phyloP scores from a whole-genome alignment of 2,113 vertebrate species.

The Paraplagusia blochii region DNA sequence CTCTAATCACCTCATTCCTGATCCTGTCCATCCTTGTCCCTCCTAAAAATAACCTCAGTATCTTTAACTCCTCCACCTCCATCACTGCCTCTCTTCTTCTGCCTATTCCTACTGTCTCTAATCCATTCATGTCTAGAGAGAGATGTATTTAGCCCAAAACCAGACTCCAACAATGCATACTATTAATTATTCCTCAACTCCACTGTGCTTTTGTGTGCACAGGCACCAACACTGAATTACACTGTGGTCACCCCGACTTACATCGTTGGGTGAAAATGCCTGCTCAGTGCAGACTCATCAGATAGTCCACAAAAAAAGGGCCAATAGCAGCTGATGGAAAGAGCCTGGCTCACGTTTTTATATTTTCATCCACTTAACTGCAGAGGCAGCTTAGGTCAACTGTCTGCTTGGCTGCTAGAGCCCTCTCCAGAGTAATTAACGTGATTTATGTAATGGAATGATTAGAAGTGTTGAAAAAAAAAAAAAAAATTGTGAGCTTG shows the following conservation, averaged over 20 bases:
- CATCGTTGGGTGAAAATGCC: slow-evolving; percentile 21
- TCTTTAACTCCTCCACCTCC: too few relatives aligned
- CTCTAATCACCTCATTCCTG: too few relatives aligned
- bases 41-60: too few relatives aligned
- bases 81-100: too few relatives aligned
- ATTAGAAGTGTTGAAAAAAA: background rate
- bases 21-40: too few relatives aligned
- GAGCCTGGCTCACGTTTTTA: slow-evolving; percentile 34
- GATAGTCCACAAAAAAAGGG: slow-evolving; percentile 38
- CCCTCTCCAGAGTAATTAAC: slow-evolving; percentile 22
- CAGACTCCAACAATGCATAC: too few relatives aligned
- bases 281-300: slow-evolving; percentile 45
- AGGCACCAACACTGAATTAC: slow-evolving; percentile 10
- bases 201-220: background rate
- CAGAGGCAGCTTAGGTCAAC: background rate
- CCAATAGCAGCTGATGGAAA: slow-evolving; percentile 25
- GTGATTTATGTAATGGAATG: slow-evolving; percentile 12
- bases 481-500: background rate
- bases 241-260: slow-evolving; percentile 16
- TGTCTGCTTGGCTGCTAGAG: slow-evolving; percentile 6
- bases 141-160: too few relatives aligned
- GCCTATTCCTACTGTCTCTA: too few relatives aligned
- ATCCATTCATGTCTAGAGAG: too few relatives aligned
- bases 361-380: slow-evolving; percentile 34
- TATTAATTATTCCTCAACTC: background rate